A percentile compares a stretch with the other conserved stretches of the same genome.
phyloP scores from a whole-genome alignment of 2,113 vertebrate species.

The Neofelis nebulosa region DNA sequence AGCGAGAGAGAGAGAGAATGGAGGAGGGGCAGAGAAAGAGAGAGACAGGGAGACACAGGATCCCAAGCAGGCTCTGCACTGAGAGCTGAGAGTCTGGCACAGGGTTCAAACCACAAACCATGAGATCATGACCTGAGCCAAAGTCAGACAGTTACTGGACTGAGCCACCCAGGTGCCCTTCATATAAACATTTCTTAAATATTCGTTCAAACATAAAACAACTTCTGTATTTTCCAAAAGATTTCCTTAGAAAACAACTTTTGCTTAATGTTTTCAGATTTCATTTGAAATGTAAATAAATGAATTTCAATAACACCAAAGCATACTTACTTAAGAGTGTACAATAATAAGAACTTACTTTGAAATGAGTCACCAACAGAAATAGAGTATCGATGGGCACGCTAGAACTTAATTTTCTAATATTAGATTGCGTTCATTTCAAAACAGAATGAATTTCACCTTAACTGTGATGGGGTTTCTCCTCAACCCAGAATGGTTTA shows the following conservation, averaged over 20 bases:
- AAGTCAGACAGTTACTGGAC: too few relatives aligned
- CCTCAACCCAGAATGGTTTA: neutral
- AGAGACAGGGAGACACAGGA: too few relatives aligned
- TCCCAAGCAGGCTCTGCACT: too few relatives aligned
- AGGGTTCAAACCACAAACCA: too few relatives aligned
- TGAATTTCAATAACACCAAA: conserved; percentile 17
- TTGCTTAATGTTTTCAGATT: neutral
- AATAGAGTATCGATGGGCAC: neutral
- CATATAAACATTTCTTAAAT: neutral
- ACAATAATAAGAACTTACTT: neutral
- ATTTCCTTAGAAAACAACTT: conserved; percentile 11
- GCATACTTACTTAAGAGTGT: neutral
- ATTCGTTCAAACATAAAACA: neutral
- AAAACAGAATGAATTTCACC: neutral
- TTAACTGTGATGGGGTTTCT: neutral
- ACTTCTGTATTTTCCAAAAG: neutral
- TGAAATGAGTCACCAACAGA: neutral
- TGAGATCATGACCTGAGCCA: too few relatives aligned
- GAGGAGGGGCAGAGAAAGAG: too few relatives aligned
- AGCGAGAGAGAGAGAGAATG: too few relatives aligned
- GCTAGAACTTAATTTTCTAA: conserved; percentile 20
- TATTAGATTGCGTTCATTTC: conserved; percentile 2
- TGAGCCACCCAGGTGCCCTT: neutral
- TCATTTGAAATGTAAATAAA: conserved; percentile 20
- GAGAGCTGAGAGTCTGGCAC: too few relatives aligned